phyloP scores from a whole-genome alignment of 1,140 invertebrate genomes.

The Cheumatopsyche charites region DNA sequence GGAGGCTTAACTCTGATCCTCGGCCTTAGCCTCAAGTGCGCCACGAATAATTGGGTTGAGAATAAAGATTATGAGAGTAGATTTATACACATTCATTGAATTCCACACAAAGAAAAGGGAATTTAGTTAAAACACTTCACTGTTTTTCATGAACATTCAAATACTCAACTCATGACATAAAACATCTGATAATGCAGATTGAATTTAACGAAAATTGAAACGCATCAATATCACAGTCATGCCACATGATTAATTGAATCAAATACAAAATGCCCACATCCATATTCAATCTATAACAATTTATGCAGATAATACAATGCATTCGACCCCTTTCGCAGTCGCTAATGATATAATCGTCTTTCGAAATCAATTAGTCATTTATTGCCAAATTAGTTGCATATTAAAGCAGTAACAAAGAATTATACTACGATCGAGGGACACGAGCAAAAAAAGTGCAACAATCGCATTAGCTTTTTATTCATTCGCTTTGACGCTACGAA shows the following conservation, averaged over 20 bases:
- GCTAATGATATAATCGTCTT: conserved; percentile 40
- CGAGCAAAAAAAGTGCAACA: conserved; percentile 44
- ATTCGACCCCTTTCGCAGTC: conserved; percentile 5
- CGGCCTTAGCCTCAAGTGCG: conserved; percentile 44
- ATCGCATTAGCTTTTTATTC: conserved; percentile 47
- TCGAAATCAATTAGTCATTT: conserved; percentile 43
- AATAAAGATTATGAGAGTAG: conserved; percentile 46
- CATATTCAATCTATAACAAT: no score
- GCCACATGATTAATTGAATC: no score
- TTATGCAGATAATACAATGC: background rate
- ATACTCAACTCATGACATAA: no score
- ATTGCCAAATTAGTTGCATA: conserved; percentile 38
- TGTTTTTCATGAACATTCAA: no score
- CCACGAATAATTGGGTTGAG: conserved; percentile 48
- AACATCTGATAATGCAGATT: no score
- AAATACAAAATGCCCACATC: no score
- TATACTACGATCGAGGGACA: conserved; percentile 1
- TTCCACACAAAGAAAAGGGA: conserved; percentile 12
- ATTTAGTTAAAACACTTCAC: no score
- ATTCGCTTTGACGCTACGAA: conserved; percentile 38
- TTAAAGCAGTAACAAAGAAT: conserved; percentile 28
- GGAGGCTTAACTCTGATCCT: conserved; percentile 48
- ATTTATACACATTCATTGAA: conserved; percentile 42
- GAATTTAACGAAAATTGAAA: background rate
- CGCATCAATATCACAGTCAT: background rate